Percentiles rank a stretch among this genome's conserved stretches.
Evolutionary conservation across 2,113 vertebrate genomes (phyloP).

Genomic region (Gobius niger): DNA sequence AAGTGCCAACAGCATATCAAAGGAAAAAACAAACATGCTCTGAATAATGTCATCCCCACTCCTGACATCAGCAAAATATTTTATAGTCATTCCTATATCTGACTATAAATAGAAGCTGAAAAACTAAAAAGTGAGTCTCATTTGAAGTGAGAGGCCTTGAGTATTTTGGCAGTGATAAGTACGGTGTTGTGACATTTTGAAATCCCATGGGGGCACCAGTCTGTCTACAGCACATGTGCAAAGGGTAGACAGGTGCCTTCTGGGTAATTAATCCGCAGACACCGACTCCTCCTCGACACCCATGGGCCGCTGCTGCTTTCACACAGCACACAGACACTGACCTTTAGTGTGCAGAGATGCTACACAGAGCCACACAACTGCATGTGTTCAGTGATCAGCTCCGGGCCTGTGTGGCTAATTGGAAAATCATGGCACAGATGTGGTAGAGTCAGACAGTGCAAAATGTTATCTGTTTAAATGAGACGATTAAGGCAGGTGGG

Average conservation of each 20-base stretch:
- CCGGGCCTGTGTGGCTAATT: conserved; percentile 28
- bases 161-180: conserved; percentile 26
- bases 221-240: conserved; percentile 31
- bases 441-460: background rate
- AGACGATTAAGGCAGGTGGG: no score
- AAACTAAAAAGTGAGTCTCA: background rate
- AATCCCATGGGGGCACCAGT: conserved; percentile 36
- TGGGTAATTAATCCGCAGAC: conserved; percentile 62
- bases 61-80: no score
- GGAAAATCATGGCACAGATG: conserved; percentile 33
- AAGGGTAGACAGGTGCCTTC: conserved; percentile 60
- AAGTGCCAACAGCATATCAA: no score
- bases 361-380: conserved; percentile 2
- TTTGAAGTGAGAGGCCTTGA: background rate
- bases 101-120: background rate
- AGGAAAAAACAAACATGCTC: no score
- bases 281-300: conserved; percentile 43
- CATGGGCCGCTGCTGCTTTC: conserved; percentile 23
- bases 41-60: no score
- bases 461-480: conserved; percentile 29
- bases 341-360: conserved; percentile 30
- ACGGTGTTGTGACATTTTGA: conserved; percentile 55
- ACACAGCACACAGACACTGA: conserved; percentile 20
- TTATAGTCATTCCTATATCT: background rate
- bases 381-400: conserved; percentile 29